Conservation (phyloP, 2,113 vertebrate species). For the Camelus dromedarius region DNA sequence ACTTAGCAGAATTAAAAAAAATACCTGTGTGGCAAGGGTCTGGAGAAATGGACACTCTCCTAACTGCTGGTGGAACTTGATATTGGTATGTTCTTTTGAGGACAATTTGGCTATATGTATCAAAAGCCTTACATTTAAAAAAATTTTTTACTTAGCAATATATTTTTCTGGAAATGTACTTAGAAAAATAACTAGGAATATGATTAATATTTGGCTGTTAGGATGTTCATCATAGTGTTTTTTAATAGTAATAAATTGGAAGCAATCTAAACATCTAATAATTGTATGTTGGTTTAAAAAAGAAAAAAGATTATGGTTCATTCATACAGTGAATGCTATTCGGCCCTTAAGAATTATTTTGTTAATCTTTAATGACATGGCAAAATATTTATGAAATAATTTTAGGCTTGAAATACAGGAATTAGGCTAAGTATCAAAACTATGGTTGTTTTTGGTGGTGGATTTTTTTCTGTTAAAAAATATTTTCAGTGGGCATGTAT, state of each 20-base stretch:
- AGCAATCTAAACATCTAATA: neutral
- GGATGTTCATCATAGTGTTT: conserved; percentile 34
- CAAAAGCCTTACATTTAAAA: neutral
- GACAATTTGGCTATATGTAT: conserved; percentile 26
- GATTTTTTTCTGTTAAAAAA: conserved; percentile 49
- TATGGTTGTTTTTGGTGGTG: neutral
- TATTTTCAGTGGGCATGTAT: conserved; percentile 19
- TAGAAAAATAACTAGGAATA: conserved; percentile 31
- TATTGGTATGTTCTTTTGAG: neutral
- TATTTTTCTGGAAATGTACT: neutral
- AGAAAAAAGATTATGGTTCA: neutral
- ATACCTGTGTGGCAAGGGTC: neutral
- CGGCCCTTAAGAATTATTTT: conserved; percentile 21
- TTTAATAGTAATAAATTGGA: conserved; percentile 4
- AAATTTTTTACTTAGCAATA: conserved; percentile 59
- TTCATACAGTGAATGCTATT: neutral
- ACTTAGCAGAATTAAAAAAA: neutral
- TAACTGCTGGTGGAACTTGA: neutral
- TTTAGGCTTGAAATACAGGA: conserved; percentile 25
- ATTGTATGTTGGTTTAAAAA: neutral
- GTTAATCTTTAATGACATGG: neutral
- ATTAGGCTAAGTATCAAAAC: neutral
- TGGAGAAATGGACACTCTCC: neutral
- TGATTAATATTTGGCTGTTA: conserved; percentile 6
- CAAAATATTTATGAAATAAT: conserved; percentile 40